Evolutionary conservation across 1,140 invertebrate species (phyloP), one percentile per base, ranked within the genome.

Genomic region (Hycleus phaleratus): DNA sequence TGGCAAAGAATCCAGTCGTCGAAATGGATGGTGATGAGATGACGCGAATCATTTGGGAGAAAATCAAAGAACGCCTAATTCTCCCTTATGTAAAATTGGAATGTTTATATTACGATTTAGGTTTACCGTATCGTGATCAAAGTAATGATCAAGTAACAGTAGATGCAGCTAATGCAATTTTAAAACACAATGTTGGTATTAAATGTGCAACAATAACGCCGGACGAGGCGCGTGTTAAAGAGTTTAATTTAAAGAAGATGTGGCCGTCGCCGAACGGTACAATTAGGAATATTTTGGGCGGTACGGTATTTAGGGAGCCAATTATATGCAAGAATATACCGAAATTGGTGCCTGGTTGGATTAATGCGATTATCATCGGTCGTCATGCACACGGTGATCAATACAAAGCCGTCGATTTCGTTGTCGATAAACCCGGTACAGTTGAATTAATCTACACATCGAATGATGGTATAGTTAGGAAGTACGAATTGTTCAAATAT

Each of bases 21-120:
- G 92, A 95, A 71, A 84, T 95, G 79, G 91, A 95, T 77, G 92
- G 92, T 56, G 92, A 95, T 81, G 92, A 95, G 75, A 95, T 95
- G 91, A 86, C 85, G 42, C 81, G 88, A 61, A 89, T 93, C 54
- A 92, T 93, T 61, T 93, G 90, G 90, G 85, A 89, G 66, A 86
- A 90, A 71, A 94, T 95, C 66, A 94, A 94, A 74, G 88, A 94
- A 64, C 83, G 82, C 63, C 76, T 94, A 2, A 93, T 94, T 62
- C 85, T 93, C 64, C 92, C 92, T 4, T 94, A 91, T 76, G 79
- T 94, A 11, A 92, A 95, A 78, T 59, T 93, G 51, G 87, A 93
- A 62, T 81, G 86, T 64, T 80, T 92, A 42, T 91, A 89, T 69
- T 94, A 81, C 74, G 92, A 95, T 73, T 77, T 94, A 66, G 88